Conservation (phyloP, 2,888 invertebrate genomes). For the Phytoseiulus persimilis region DNA sequence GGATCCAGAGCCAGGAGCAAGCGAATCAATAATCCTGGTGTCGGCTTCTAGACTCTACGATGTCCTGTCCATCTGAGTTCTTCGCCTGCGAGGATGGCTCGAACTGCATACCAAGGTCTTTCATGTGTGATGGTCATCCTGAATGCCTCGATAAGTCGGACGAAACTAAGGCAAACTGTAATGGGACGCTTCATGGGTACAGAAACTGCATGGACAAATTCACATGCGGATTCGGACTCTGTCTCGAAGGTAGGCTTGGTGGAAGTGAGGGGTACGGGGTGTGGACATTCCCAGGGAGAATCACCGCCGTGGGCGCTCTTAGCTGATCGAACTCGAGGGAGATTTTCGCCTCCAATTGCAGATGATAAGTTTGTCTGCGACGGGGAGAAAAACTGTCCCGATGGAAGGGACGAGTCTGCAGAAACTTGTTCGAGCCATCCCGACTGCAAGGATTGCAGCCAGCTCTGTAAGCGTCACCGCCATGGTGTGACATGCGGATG, state of each 20-base stretch:
- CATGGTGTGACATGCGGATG: not conserved
- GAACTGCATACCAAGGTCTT: not conserved
- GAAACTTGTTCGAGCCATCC: not conserved
- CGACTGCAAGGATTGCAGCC: not conserved
- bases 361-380: not conserved
- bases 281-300: not conserved
- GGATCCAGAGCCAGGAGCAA: too few species aligned
- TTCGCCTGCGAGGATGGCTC: not conserved
- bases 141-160: not conserved
- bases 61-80: not conserved
- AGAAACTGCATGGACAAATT: not conserved
- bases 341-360: not conserved
- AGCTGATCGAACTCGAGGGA: not conserved
- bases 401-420: not conserved
- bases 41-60: not conserved
- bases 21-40: not conserved
- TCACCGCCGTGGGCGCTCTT: not conserved
- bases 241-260: not conserved
- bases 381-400: not conserved
- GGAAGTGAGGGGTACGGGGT: too few species aligned
- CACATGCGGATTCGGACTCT: not conserved
- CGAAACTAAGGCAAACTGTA: not conserved
- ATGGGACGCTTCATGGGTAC: not conserved
- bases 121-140: not conserved
- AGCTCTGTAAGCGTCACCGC: not conserved